phyloP scores from a whole-genome alignment of 2,888 invertebrate genomes.

The Elmis aenea region DNA sequence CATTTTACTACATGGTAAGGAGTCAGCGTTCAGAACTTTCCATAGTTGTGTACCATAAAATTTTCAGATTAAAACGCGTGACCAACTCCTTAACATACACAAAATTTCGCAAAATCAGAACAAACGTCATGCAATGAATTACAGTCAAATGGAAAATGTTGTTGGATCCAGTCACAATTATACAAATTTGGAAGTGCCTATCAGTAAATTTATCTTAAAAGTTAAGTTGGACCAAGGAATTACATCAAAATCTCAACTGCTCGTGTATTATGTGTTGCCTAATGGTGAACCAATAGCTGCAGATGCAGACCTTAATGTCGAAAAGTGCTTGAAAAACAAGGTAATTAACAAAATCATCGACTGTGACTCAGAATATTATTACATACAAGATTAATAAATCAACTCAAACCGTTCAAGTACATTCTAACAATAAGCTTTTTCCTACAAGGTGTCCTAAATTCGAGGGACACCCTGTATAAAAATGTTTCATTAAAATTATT shows the following conservation, averaged over 20 bases:
- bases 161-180: conserved; percentile 36
- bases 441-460: too few relatives aligned
- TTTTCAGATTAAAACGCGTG: conserved; percentile 40
- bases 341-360: too few relatives aligned
- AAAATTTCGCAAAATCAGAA: conserved; percentile 32
- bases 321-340: conserved; percentile 54
- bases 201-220: conserved; percentile 46
- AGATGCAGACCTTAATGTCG: conserved; percentile 49
- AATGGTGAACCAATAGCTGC: conserved; percentile 56
- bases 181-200: conserved; percentile 26
- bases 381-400: not conserved
- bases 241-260: conserved; percentile 47
- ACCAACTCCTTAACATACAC: conserved; percentile 35
- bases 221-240: conserved; percentile 49
- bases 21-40: not conserved
- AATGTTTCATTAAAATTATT: conserved; percentile 4
- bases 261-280: conserved; percentile 52
- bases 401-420: too few relatives aligned
- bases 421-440: too few relatives aligned
- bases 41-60: not conserved
- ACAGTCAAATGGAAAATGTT: conserved; percentile 31
- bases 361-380: too few relatives aligned
- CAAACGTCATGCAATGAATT: conserved; percentile 28
- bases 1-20: conserved; percentile 41
- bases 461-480: too few relatives aligned